Evolutionary conservation across 2,113 vertebrate genomes (phyloP).

Genomic region (Toxotes jaculatrix): DNA sequence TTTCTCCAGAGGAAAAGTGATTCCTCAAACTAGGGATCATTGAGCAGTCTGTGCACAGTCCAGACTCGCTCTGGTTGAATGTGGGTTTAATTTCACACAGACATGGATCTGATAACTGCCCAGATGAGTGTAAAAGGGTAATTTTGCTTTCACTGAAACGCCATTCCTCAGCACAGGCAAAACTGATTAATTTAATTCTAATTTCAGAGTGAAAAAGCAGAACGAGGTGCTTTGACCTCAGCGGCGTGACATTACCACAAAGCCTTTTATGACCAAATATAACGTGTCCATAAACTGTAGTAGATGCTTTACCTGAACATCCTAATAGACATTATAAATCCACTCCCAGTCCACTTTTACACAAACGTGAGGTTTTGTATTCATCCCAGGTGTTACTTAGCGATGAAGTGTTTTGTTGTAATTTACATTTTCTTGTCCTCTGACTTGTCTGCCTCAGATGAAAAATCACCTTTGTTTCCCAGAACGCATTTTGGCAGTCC

Average conservation of each 20-base stretch:
- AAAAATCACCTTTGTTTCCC: conserved; percentile 5
- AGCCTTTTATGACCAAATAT: background rate
- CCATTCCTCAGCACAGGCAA: conserved; percentile 25
- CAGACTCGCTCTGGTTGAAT: background rate
- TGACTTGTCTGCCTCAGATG: background rate
- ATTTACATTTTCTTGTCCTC: background rate
- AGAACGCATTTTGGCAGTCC: conserved; percentile 8
- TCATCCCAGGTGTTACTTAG: background rate
- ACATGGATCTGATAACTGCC: conserved; percentile 44
- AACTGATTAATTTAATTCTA: conserved; percentile 33
- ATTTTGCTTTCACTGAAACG: conserved; percentile 42
- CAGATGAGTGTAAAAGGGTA: conserved; percentile 43
- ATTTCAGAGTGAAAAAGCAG: conserved; percentile 14
- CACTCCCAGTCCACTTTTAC: background rate
- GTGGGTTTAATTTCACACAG: conserved; percentile 54
- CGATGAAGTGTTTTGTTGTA: background rate
- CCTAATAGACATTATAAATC: background rate
- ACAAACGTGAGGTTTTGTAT: background rate
- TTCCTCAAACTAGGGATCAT: conserved; percentile 47
- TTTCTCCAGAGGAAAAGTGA: conserved; percentile 33
- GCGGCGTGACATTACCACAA: conserved; percentile 3
- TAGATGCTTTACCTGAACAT: background rate
- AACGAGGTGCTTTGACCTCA: conserved; percentile 1
- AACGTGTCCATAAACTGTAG: background rate
- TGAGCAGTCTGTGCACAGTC: conserved; percentile 31